phyloP scores from a whole-genome alignment of 2,888 invertebrate species.

The Hemaris fuciformis region DNA sequence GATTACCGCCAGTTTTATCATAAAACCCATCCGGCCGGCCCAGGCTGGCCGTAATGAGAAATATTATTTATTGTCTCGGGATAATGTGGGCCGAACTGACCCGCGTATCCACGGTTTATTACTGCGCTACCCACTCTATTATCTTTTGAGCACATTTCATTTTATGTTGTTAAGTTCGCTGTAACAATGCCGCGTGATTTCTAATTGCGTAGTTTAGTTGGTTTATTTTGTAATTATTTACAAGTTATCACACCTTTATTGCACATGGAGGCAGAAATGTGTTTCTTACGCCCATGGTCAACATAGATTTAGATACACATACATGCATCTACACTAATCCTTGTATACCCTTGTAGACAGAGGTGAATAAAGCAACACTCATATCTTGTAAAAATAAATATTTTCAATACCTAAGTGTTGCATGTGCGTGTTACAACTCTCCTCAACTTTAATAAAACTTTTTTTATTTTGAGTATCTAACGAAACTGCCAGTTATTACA shows the following conservation, averaged over 20 bases:
- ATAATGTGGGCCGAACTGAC: constrained; percentile 36
- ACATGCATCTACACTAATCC: too few relatives aligned
- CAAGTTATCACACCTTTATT: neutral
- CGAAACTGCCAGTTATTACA: too few relatives aligned
- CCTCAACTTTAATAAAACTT: too few relatives aligned
- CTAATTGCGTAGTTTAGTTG: neutral
- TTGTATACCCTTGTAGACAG: too few relatives aligned
- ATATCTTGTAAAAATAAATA: too few relatives aligned
- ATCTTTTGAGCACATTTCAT: neutral
- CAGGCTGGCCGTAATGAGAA: constrained; percentile 57
- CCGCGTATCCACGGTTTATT: constrained; percentile 42
- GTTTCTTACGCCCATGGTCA: too few relatives aligned
- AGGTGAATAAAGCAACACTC: too few relatives aligned
- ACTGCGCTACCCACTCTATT: constrained; percentile 26
- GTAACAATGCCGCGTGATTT: neutral
- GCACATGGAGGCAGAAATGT: too few relatives aligned
- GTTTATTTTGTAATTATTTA: neutral
- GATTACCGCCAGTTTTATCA: constrained; percentile 45
- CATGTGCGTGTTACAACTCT: too few relatives aligned
- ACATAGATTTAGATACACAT: too few relatives aligned
- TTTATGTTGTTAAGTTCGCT: neutral
- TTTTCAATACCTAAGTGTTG: too few relatives aligned
- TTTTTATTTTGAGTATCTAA: too few relatives aligned
- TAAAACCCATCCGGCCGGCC: constrained; percentile 38
- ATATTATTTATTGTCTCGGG: constrained; percentile 66